Base-by-base conservation (phyloP, 1,140 invertebrate species). In the Manduca sexta region DNA sequence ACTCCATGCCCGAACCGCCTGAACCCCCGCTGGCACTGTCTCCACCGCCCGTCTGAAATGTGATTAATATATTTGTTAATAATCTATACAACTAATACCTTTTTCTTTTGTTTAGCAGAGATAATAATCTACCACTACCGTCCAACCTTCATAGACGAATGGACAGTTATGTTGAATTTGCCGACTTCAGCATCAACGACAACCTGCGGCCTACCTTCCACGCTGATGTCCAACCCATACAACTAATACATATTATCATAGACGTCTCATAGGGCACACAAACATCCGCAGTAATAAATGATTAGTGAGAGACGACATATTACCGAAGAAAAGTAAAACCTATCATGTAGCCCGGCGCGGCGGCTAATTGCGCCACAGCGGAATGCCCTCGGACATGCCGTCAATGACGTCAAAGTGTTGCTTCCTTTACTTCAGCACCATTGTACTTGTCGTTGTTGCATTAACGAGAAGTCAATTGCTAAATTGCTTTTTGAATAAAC, bases 1-100 rank as follows among this genome's bases (percentile, higher is more conserved):
- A 92, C 80, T 92, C 91, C 90, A 92, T 92, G 79, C 90, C 91
- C 84, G 86, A 86, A 53, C 86, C 88, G 67, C 86, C 88, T 52
- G 84, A 88, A 47, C 85, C 88, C 26, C 88, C 88, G 69, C 87
- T 88, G 47, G 84, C 86, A 56, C 78, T 82, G 60, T 88, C 86
- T 26, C 71, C 74, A 59, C 86, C 87, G 49, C 87, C 84, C 48
- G 81, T 82, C 81, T 84, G 74, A 7, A 44, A 80, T 70, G 15
- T 34, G 67, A 43, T 13, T 38, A 8, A 26, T 26, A 1, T 26
- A 1, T 26, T 3, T 26, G 21, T 26, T 26, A 26, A 26, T 8
- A 5, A 26, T 5, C 4, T 8, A 5, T 3, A 26, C 0, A 1
- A 5, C 8, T 26, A 8, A 26, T 5, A 26, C 0, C 21, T 5